Base-by-base conservation (phyloP, 2,797 vertebrate species). In the Aratinga solstitialis region DNA sequence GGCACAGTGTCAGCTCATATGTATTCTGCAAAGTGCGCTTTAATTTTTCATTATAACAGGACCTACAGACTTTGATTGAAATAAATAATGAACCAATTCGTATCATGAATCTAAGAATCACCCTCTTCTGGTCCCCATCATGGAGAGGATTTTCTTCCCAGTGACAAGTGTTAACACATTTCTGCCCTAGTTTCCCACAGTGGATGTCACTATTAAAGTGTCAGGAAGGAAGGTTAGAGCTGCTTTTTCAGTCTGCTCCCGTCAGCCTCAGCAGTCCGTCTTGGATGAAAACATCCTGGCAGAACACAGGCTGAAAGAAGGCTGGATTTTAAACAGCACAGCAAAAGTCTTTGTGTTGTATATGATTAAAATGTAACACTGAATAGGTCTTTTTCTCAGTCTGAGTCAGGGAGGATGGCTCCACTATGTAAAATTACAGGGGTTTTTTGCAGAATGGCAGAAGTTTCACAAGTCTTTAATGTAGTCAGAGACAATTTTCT, bases 191-290 rank as follows among this genome's bases (percentile, higher is more conserved):
- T 90, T 96, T 95, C 81, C 87, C 84, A 89, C 84, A 90, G 80
- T 89, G 86, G 87, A 88, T 90, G 87, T 82, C 78, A 94, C 89
- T 89, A 95, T 83, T 93, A 86, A 92, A 96, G 88, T 89, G 93
- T 97, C 96, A 97, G 91, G 95, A 95, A 97, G 96, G 96, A 98
- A 98, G 97, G 97, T 92, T 91, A 94, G 94, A 84, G 93, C 90
- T 62, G 94, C 92, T 97, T 98, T 98, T 97, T 98, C 97, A 97
- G 97, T 93, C 94, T 96, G 95, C 95, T 97, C 95, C 95, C 93
- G 42, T 95, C 97, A 97, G 96, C 96, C 97, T 96, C 97, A 97
- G 96, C 97, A 97, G 95, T 95, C 95, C 88, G 0, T 97, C 97
- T 93, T 94, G 97, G 97, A 95, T 97, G 96, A 98, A 97, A 97